These are phyloP conservation scores for Macrostomum lignano DNA, from an alignment of 1,140 invertebrate genomes.

Conservation along the genomic window DNA sequence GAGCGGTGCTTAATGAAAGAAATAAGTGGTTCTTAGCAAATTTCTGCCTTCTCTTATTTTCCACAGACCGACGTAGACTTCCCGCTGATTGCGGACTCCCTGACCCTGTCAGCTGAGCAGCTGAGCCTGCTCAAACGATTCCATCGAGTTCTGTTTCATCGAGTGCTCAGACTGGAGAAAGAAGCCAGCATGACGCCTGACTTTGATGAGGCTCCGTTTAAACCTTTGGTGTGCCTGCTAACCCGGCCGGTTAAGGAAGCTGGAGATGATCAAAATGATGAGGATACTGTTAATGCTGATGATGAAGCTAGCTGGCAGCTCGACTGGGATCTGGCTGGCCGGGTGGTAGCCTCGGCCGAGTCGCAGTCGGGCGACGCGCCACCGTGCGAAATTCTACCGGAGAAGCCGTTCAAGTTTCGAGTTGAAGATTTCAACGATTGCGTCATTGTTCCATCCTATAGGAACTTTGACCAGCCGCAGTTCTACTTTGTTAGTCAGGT, in stretches of 20 bases:
- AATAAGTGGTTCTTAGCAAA: too few relatives aligned
- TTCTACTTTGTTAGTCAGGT: slow-evolving; percentile 11
- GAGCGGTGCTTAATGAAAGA: too few relatives aligned
- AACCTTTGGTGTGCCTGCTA: neutral
- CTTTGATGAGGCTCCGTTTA: neutral
- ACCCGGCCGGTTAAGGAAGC: slow-evolving; percentile 1
- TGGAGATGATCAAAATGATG: neutral
- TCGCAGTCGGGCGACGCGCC: too few relatives aligned
- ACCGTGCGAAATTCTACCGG: too few relatives aligned
- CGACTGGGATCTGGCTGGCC: slow-evolving; percentile 7
- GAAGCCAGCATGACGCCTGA: slow-evolving; percentile 14
- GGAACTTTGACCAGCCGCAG: slow-evolving; percentile 79
- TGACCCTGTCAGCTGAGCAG: too few relatives aligned
- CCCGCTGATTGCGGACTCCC: too few relatives aligned
- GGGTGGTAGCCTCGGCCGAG: slow-evolving; percentile 4
- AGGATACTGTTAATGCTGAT: slow-evolving; percentile 2
- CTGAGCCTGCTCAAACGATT: too few relatives aligned
- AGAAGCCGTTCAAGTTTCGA: slow-evolving; percentile 43
- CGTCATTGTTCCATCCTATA: slow-evolving; percentile 92
- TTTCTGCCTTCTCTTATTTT: too few relatives aligned
- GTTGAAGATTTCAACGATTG: slow-evolving; percentile 45
- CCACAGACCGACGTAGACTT: too few relatives aligned
- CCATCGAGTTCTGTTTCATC: slow-evolving; percentile 62
- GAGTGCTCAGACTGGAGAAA: slow-evolving; percentile 60
- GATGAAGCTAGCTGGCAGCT: slow-evolving; percentile 4